These are phyloP conservation scores for Torymus auratus DNA, from an alignment of 2,888 invertebrate species.

Conservation along the genomic window DNA sequence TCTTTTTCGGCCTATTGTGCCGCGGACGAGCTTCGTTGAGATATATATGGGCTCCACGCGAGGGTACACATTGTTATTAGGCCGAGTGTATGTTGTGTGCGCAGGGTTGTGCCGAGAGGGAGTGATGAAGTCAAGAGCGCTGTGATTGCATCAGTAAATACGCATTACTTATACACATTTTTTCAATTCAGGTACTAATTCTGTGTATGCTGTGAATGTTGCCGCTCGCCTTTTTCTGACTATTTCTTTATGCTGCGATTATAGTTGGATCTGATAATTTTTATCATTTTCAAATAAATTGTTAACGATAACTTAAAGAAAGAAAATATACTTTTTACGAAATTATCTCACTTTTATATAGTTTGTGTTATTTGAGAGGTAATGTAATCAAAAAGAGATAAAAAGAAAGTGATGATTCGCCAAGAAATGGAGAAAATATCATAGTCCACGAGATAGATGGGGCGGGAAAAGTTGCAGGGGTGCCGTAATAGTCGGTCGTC, in stretches of 20 bases:
- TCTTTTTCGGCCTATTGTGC: neutral
- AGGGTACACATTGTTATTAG: neutral
- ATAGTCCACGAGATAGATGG: conserved; percentile 3
- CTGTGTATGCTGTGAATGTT: too few species aligned
- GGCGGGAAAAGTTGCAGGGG: conserved; percentile 27
- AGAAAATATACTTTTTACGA: too few species aligned
- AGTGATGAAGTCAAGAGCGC: neutral
- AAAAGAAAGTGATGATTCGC: conserved; percentile 29
- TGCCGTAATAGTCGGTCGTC: conserved; percentile 39
- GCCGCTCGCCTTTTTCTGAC: too few species aligned
- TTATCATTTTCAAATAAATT: too few species aligned
- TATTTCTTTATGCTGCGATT: too few species aligned
- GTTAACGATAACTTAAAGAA: too few species aligned
- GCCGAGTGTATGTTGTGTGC: neutral
- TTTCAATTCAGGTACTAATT: too few species aligned
- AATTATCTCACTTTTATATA: too few species aligned
- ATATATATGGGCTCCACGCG: neutral
- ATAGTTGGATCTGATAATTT: too few species aligned
- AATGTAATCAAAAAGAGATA: conserved; percentile 10
- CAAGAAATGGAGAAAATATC: conserved; percentile 15
- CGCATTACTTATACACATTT: neutral
- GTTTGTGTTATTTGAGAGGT: too few species aligned
- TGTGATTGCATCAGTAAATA: neutral
- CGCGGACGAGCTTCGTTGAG: neutral
- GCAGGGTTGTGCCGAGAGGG: neutral